These are phyloP conservation scores for Corythaixoides concolor DNA, from an alignment of 2,113 vertebrate species.

Conservation along the genomic window DNA sequence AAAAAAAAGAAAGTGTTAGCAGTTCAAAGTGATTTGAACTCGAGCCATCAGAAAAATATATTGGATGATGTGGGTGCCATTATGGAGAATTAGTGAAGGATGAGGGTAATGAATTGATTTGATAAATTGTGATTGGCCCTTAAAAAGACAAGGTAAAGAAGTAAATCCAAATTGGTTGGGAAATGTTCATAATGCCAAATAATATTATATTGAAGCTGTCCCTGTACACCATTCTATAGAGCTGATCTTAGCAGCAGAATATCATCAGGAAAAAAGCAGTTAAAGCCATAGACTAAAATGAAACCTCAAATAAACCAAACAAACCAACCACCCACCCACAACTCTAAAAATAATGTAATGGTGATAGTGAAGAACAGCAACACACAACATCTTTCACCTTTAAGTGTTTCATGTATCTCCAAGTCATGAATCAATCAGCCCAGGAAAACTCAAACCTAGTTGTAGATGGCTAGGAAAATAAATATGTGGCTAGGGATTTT, in stretches of 20 bases:
- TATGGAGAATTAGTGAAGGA: background rate
- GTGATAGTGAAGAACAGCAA: background rate
- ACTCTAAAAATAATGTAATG: background rate
- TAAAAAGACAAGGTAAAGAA: background rate
- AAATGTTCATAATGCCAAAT: background rate
- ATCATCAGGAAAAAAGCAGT: background rate
- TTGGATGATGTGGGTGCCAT: background rate
- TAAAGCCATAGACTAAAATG: background rate
- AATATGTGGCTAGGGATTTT: background rate
- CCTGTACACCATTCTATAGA: background rate
- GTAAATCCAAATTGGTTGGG: background rate
- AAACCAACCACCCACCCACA: background rate
- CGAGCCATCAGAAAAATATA: background rate
- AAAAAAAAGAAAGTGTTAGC: background rate
- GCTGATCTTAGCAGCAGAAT: background rate
- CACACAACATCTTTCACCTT: background rate
- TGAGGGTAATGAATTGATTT: constrained; percentile 10
- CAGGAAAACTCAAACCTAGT: background rate
- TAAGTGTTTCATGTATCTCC: background rate
- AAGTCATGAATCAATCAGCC: background rate
- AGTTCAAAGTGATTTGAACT: background rate
- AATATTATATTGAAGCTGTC: background rate
- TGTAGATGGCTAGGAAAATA: background rate
- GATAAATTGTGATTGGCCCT: background rate
- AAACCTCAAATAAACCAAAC: background rate